phyloP scores from a whole-genome alignment of 2,888 invertebrate genomes.

The Dasysyrphus albostriatus region DNA sequence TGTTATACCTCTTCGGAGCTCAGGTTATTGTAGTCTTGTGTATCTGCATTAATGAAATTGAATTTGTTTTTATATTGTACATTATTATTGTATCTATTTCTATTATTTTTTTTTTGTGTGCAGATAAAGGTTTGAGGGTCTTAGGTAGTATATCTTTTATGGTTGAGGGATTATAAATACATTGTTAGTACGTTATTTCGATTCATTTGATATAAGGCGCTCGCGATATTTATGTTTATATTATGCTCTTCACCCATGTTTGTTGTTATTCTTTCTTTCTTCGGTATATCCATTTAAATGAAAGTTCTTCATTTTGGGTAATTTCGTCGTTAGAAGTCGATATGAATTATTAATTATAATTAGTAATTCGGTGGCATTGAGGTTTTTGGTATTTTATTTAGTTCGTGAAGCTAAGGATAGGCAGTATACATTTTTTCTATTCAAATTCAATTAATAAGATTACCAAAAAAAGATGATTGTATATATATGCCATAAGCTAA shows the following conservation, averaged over 20 bases:
- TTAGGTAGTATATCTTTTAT: constrained; percentile 39
- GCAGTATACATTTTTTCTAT: neutral
- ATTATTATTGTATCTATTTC: constrained; percentile 47
- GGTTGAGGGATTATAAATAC: constrained; percentile 63
- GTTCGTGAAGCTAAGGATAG: neutral
- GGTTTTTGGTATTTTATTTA: constrained; percentile 11
- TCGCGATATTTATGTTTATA: constrained; percentile 51
- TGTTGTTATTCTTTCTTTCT: neutral
- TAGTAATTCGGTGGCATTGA: constrained; percentile 40
- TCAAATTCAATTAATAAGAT: constrained; percentile 24
- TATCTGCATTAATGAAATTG: constrained; percentile 73
- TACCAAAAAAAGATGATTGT: constrained; percentile 34
- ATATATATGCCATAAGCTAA: neutral
- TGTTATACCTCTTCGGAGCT: constrained; percentile 51
- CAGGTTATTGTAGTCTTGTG: constrained; percentile 28
- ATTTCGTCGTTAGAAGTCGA: constrained; percentile 31
- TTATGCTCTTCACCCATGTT: constrained; percentile 15
- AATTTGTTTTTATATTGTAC: constrained; percentile 64
- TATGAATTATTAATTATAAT: constrained; percentile 55
- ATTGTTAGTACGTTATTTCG: constrained; percentile 66
- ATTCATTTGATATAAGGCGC: constrained; percentile 41
- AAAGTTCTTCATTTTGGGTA: constrained; percentile 17
- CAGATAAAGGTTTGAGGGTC: constrained; percentile 14
- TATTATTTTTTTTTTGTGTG: constrained; percentile 4
- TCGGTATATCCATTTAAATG: neutral